Base-by-base conservation (phyloP, 92 coral and sea anemone species). In the Blastomussa wellsi region DNA sequence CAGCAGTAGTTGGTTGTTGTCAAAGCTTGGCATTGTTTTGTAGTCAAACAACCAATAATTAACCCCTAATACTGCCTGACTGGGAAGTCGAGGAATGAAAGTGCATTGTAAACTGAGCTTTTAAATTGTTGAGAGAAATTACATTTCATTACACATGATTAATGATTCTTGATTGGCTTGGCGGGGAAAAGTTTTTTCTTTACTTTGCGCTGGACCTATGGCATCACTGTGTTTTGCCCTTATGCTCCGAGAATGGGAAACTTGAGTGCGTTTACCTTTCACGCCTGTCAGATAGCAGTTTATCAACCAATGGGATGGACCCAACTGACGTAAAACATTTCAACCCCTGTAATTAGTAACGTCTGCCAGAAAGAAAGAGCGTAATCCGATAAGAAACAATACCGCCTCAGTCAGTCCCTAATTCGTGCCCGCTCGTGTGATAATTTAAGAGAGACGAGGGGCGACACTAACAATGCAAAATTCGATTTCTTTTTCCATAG, bases 321-420 rank as follows among this genome's bases (percentile, higher is more conserved):
- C 79, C 35, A 37, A 29, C 57, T 91, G 93, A 94, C 94, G 95
- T 87, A 86, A 84, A 72, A 69, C 91, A 82, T 60, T 72, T 84
- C 92, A 85, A 38, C 93, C 90, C 89, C 88, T 70, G 92, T 94
- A 91, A 94, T 94, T 94, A 91, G 93, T 87, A 81, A 86, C 74
- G 93, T 90, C 93, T 88, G 93, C 90, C 74, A 60, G 84, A 84
- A 41, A 75, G n/a, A n/a, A 79, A 75, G 85, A 80, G 66, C 80
- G 95, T 96, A 96, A 96, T 96, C 99, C 95, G 99, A 96, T 96
- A 94, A 96, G 89, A 78, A 78, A 86, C 92, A 91, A 73, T 80
- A 86, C 85, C 68, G 55, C 69, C 74, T 51, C 80, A n/a, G 53
- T 78, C 70, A 62, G 67, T 76, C 85, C 68, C 59, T 78, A 72